Evolutionary conservation across 2,888 invertebrate species (phyloP), one percentile per base, ranked within the genome.

Genomic region (Andrena bucephala): DNA sequence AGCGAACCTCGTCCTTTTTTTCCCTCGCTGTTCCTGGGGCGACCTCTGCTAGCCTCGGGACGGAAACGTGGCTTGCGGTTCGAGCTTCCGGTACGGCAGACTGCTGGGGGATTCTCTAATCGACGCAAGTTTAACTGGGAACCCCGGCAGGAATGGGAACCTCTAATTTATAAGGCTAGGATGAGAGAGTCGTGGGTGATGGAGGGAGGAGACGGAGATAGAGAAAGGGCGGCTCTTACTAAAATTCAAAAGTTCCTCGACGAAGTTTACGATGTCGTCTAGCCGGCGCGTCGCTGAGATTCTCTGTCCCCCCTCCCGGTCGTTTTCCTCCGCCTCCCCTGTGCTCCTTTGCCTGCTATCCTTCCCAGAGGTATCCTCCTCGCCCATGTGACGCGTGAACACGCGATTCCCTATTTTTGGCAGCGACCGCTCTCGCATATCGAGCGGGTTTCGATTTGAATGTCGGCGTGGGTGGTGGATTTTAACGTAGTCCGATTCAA

Each of bases 201-300:
- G 75, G 42, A 36, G 10, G 62, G 33, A 31, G 66, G 57, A 52
- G 20, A 50, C 52, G 65, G 62, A 72, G 72, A 69, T 70, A 76
- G 85, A 85, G 82, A 81, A 73, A 63, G 77, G 71, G 78, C 81
- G 76, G 74, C 87, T 87, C 86, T 89, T 87, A 90, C 91, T 89
- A 89, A 92, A 92, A 92, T 92, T 93, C 92, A 92, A 93, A 93
- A 92, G 92, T 92, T 92, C 86, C 85, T 81, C 87, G 87, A 86
- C 89, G 87, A 92, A 92, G 89, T 93, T 93, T 93, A 93, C 92
- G 93, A 93, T 88, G 90, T 89, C 90, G 93, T 93, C 93, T 93
- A 92, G 93, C 91, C 92, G 91, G 89, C 90, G 93, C 92, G 92
- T 86, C 92, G 90, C 91, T 88, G 77, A 84, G 84, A 87, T 89